A percentile compares a stretch with the other conserved stretches of the same genome.
These are phyloP conservation scores for Planococcus citri DNA, from an alignment of 1,140 invertebrate species.

Conservation along the genomic window DNA sequence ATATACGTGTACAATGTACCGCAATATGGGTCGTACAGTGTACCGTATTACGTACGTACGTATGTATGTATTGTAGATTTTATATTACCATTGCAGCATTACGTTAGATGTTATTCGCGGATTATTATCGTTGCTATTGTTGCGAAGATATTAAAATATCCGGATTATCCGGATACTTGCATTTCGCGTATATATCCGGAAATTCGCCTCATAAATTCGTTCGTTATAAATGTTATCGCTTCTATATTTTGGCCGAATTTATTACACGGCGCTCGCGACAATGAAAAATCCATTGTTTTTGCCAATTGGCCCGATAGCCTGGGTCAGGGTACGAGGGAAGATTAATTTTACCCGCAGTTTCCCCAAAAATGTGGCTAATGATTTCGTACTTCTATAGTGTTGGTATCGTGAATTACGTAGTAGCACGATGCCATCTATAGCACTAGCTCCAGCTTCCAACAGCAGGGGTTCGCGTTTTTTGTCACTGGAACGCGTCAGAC, in stretches of 20 bases:
- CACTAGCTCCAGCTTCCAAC: too few species aligned
- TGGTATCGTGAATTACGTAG: too few species aligned
- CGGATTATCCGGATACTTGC: neutral
- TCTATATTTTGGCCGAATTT: neutral
- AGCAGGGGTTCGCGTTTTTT: too few species aligned
- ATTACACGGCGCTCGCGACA: neutral
- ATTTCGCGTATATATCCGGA: constrained; percentile 1
- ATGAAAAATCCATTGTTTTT: constrained; percentile 4
- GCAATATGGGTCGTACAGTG: neutral
- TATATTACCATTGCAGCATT: neutral
- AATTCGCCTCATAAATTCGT: neutral
- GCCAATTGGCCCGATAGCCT: neutral
- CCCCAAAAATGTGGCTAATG: too few species aligned
- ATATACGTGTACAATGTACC: neutral
- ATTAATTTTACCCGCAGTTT: too few species aligned
- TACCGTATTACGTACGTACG: too few species aligned
- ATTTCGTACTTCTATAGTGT: too few species aligned
- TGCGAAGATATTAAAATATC: neutral
- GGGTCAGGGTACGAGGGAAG: neutral
- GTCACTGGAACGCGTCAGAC: too few species aligned
- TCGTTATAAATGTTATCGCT: constrained; percentile 4
- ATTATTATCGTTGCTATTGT: neutral
- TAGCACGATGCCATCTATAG: too few species aligned
- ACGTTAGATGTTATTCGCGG: constrained; percentile 1
- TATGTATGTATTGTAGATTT: too few species aligned